A percentile compares a stretch with the other conserved stretches of the same genome.
phyloP scores from a whole-genome alignment of 2,113 vertebrate genomes.

The Peromyscus polionotus region DNA sequence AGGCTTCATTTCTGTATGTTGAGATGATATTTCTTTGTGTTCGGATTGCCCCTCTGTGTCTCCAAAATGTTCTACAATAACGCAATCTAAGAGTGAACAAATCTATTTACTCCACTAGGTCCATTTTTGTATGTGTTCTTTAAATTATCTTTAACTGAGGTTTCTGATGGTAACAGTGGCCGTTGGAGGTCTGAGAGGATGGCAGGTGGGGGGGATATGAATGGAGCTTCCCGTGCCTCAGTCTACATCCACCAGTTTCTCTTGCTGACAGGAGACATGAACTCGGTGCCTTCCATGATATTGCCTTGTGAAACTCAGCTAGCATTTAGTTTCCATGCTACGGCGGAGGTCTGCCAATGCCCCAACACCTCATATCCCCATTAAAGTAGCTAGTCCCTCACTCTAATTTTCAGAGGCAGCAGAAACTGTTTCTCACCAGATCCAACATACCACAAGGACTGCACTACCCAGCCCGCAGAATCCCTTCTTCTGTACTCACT shows the following conservation, averaged over 20 bases:
- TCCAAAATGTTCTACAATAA: neutral
- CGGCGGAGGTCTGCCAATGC: neutral
- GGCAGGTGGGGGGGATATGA: no score
- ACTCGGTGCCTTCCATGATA: neutral
- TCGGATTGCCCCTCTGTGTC: neutral
- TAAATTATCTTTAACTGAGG: neutral
- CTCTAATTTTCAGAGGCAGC: neutral
- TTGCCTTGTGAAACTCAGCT: neutral
- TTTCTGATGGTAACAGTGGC: neutral
- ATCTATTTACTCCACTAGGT: neutral
- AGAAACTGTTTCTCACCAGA: neutral
- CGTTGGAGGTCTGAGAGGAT: neutral
- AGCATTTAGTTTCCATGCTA: no score
- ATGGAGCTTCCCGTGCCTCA: no score
- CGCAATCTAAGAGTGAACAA: neutral
- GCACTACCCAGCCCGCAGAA: neutral
- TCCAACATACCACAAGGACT: neutral
- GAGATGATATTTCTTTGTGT: no score
- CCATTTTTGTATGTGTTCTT: neutral
- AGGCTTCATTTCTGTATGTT: neutral
- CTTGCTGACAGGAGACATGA: neutral
- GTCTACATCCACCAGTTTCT: neutral
- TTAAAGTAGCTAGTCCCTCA: neutral
- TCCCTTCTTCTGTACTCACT: rapidly evolving
- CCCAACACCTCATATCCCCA: no score